A percentile compares a stretch with the other conserved stretches of the same genome.
Conservation (phyloP, 2,113 vertebrate species). For the Caretta caretta region DNA sequence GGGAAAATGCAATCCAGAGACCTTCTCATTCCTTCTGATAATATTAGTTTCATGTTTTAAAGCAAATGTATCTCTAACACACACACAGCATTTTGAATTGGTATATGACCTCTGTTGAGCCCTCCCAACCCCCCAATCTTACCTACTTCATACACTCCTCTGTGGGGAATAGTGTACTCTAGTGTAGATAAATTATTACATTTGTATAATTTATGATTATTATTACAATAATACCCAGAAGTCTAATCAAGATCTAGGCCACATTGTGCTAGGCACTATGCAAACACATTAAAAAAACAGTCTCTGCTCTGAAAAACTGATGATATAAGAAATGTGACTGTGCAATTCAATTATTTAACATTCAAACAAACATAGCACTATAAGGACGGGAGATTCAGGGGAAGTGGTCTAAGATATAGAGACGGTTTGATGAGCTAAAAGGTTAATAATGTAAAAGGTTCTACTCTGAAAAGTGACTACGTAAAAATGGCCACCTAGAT, state of each 20-base stretch:
- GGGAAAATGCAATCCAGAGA: background rate
- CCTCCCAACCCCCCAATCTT: background rate
- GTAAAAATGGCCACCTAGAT: background rate
- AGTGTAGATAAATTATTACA: background rate
- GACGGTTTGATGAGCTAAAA: background rate
- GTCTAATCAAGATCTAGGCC: background rate
- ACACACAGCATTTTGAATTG: background rate
- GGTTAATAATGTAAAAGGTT: background rate
- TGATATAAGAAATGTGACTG: background rate
- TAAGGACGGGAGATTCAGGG: background rate
- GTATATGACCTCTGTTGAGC: background rate
- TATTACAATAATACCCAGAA: background rate
- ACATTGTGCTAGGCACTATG: background rate
- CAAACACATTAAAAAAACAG: background rate
- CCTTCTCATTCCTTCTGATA: background rate
- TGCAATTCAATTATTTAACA: background rate
- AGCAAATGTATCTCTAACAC: background rate
- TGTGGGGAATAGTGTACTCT: background rate
- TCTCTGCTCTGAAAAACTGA: background rate
- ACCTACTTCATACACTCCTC: background rate
- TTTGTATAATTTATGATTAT: background rate
- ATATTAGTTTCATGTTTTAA: background rate
- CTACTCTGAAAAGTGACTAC: background rate
- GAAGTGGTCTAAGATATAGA: background rate
- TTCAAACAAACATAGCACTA: background rate